Evolutionary conservation across 2,113 vertebrate genomes (phyloP).

Genomic region (Argyrosomus japonicus): DNA sequence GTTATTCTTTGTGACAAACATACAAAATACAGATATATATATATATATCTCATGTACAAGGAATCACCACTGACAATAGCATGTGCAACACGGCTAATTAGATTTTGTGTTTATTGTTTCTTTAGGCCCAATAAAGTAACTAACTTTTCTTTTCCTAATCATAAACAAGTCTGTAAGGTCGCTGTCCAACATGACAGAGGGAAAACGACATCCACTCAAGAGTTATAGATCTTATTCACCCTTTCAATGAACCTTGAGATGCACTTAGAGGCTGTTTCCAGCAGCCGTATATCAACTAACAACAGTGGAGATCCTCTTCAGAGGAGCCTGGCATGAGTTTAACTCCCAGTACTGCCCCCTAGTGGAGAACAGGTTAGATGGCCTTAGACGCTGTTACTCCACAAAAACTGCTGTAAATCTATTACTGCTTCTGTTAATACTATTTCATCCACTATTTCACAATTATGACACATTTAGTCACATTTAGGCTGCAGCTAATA

Average conservation of each 20-base stretch:
- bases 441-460: background rate
- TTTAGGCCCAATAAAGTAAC: constrained; percentile 1
- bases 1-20: too few species aligned
- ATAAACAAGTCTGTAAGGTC: background rate
- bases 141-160: background rate
- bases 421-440: background rate
- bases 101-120: background rate
- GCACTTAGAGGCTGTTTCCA: constrained; percentile 70
- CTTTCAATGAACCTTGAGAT: constrained; percentile 76
- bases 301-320: constrained; percentile 29
- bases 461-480: background rate
- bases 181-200: constrained; percentile 3
- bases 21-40: background rate
- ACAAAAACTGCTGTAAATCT: background rate
- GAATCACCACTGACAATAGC: background rate
- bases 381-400: too few species aligned
- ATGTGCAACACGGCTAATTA: background rate
- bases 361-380: constrained; percentile 29
- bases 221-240: constrained; percentile 69
- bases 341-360: constrained; percentile 60
- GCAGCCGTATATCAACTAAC: constrained; percentile 72
- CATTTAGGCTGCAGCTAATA: background rate
- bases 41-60: background rate
- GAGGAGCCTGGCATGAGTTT: background rate
- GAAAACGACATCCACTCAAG: constrained; percentile 23